Base-by-base conservation (phyloP, 2,888 invertebrate species). In the Lottia gigantea region DNA sequence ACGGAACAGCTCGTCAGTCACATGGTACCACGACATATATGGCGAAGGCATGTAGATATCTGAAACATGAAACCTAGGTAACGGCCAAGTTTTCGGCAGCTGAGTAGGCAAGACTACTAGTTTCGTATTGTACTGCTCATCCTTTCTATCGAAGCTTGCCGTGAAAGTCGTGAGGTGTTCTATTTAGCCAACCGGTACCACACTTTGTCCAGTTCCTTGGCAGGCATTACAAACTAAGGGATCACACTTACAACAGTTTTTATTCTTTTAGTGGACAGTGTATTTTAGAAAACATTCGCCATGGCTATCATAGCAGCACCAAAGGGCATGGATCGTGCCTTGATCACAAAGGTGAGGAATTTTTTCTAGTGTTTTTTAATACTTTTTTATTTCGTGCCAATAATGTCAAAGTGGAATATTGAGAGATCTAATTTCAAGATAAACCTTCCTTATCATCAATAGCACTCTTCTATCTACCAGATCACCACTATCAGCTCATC, bases 21-120 rank as follows among this genome's bases (percentile, higher is more conserved):
- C 55, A 55, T 55, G 55, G 19, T 55, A 14, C 55, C 19, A 40
- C 19, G 75, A 77, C 78, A 78, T 76, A 82, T 82, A 76, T 77
- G 81, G 81, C 75, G 71, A 78, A 77, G 74, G 79, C 80, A 79
- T 80, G 76, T 76, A 68, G 70, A 65, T 66, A 68, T 55, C 45
- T 74, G 78, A 78, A 80, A 77, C 78, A 55, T 55, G 55, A 55
- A 55, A 55, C 55, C 55, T 23, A 55, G 55, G 55, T 55, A 55
- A 55, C 55, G 55, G 55, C 55, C 55, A 55, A 55, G 19, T 55
- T 55, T 55, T 55, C 55, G 55, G 55, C 55, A 55, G 55, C 55
- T 55, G 55, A 55, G 23, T 23, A 55, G 55, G 55, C 55, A 55
- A 55, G 55, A 55, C 19, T 55, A 55, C 23, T 55, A 55, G 19